These are phyloP conservation scores for Zootoca vivipara DNA, from an alignment of 2,113 vertebrate genomes.

Conservation along the genomic window DNA sequence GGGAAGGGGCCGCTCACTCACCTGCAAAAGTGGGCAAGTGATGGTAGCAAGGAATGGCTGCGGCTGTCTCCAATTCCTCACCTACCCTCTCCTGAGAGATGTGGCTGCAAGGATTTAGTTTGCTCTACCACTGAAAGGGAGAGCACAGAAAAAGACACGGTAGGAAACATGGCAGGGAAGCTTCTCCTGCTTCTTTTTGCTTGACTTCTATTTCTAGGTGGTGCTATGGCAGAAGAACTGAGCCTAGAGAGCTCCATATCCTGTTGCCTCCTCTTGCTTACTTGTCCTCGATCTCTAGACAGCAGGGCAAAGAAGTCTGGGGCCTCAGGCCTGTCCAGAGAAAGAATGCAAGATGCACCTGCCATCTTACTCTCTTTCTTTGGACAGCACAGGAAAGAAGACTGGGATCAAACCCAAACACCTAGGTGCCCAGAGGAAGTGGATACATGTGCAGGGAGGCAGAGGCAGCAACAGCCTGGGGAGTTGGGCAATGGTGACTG, in stretches of 20 bases:
- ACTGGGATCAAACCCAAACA: background rate
- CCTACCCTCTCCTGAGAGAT: background rate
- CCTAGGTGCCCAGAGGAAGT: background rate
- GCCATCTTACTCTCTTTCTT: background rate
- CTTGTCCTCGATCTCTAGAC: too few species aligned
- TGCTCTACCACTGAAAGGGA: too few species aligned
- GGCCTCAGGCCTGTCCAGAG: background rate
- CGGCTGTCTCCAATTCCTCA: background rate
- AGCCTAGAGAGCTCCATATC: background rate
- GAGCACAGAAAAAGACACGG: too few species aligned
- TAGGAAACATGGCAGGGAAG: background rate
- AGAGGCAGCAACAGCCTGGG: background rate
- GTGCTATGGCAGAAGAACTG: background rate
- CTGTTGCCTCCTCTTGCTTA: too few species aligned
- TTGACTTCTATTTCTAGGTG: too few species aligned
- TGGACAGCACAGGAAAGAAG: background rate
- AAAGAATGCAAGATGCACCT: background rate
- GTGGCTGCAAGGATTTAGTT: too few species aligned
- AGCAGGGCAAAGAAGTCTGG: background rate
- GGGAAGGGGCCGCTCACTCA: background rate
- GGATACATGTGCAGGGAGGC: background rate
- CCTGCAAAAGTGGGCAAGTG: background rate
- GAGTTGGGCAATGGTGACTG: background rate
- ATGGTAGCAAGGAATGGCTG: background rate
- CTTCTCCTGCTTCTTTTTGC: background rate